phyloP scores from a whole-genome alignment of 92 coral and sea anemone species.

The Epizoanthus rinbou region DNA sequence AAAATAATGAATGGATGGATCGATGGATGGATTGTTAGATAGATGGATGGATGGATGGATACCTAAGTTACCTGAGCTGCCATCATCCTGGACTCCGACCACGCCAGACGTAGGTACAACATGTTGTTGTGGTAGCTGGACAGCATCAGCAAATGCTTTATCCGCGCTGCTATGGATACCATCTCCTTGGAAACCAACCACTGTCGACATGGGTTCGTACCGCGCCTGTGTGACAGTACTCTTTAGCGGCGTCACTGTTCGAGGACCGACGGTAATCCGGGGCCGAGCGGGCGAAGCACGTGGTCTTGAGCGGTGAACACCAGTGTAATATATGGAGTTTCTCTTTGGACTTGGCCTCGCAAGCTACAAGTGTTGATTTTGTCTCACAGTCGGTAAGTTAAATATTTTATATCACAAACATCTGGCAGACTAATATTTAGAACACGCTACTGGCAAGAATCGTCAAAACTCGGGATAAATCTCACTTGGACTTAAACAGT shows the following conservation, averaged over 20 bases:
- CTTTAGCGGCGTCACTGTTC: neutral
- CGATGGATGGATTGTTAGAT: too few relatives aligned
- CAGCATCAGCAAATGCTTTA: neutral
- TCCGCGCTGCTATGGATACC: neutral
- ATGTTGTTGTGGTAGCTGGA: neutral
- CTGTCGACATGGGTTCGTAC: conserved; percentile 55
- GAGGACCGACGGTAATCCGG: neutral
- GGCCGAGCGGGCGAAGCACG: conserved; percentile 37
- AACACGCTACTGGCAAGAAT: too few relatives aligned
- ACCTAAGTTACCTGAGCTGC: too few relatives aligned
- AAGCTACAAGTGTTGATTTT: neutral
- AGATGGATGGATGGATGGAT: too few relatives aligned
- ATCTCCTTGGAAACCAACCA: conserved; percentile 63
- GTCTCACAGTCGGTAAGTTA: neutral
- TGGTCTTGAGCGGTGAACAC: conserved; percentile 40
- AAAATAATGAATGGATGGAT: too few relatives aligned
- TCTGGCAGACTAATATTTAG: conserved; percentile 10
- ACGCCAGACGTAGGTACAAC: neutral
- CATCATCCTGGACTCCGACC: neutral
- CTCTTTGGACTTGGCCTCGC: conserved; percentile 48
- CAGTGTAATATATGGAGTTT: conserved; percentile 75
- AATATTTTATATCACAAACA: conserved; percentile 34
- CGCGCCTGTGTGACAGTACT: neutral
- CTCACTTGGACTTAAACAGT: too few relatives aligned
- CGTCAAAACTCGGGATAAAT: too few relatives aligned